phyloP scores from a whole-genome alignment of 2,888 invertebrate species.

The Epinotia demarniana region DNA sequence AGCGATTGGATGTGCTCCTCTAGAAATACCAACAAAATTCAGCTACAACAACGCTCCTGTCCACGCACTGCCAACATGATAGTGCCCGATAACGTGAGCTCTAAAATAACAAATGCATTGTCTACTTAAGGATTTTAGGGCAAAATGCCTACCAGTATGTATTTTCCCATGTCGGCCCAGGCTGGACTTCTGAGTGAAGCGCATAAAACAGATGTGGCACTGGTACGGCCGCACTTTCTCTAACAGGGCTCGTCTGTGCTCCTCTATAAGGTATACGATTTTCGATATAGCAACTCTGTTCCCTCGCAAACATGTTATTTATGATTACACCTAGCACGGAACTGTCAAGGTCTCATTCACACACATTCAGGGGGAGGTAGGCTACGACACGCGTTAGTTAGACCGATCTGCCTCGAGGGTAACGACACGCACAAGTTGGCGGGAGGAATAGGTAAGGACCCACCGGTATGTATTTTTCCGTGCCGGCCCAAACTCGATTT shows the following conservation, averaged over 20 bases:
- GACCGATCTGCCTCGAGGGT: conserved; percentile 76
- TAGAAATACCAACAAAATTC: conserved; percentile 84
- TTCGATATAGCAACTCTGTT: conserved; percentile 80
- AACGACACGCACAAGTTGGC: conserved; percentile 71
- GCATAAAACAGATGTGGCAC: conserved; percentile 89
- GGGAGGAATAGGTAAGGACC: conserved; percentile 67
- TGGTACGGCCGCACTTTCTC: conserved; percentile 88
- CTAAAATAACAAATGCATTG: conserved; percentile 74
- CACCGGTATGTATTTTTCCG: conserved; percentile 87
- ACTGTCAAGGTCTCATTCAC: conserved; percentile 66
- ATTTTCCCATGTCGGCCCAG: conserved; percentile 90
- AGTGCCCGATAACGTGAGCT: conserved; percentile 78
- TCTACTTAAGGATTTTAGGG: conserved; percentile 83
- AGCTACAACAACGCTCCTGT: conserved; percentile 78
- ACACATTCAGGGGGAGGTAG: conserved; percentile 82
- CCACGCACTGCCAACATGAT: conserved; percentile 65
- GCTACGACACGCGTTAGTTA: conserved; percentile 62
- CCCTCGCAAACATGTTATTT: conserved; percentile 70
- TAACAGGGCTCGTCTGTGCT: conserved; percentile 86
- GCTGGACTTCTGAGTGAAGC: conserved; percentile 90
- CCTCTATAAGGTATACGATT: conserved; percentile 84
- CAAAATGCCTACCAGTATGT: conserved; percentile 87
- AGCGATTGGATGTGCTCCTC: conserved; percentile 86
- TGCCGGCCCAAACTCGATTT: conserved; percentile 88
- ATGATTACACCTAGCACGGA: conserved; percentile 65